These are phyloP conservation scores for Zaprionus bogoriensis DNA, from an alignment of 2,888 invertebrate genomes.

Conservation along the genomic window DNA sequence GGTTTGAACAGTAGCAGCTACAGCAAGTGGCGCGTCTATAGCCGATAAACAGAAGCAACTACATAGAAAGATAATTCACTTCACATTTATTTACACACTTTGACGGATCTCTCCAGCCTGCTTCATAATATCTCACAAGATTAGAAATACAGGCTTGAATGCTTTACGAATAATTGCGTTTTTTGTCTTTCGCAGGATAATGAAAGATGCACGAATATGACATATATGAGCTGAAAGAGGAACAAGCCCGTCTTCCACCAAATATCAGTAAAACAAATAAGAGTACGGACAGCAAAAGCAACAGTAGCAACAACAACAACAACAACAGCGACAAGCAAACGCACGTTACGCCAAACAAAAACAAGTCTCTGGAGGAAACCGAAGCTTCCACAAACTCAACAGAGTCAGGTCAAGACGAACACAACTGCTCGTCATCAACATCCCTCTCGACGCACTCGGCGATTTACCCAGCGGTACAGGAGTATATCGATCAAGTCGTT, in stretches of 20 bases:
- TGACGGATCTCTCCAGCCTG: not conserved
- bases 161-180: slow-evolving; percentile 1
- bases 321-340: not conserved
- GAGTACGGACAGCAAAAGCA: slow-evolving; percentile 23
- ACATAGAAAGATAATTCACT: not conserved
- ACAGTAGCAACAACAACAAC: slow-evolving; percentile 22
- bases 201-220: slow-evolving; percentile 83
- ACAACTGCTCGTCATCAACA: not conserved
- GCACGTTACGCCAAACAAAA: not conserved
- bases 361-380: not conserved
- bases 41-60: no score
- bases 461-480: slow-evolving; percentile 35
- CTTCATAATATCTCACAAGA: no score
- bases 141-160: no score
- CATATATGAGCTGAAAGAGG: slow-evolving; percentile 79
- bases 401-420: not conserved
- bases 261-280: slow-evolving; percentile 29
- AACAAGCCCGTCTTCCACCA: slow-evolving; percentile 79
- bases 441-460: not conserved
- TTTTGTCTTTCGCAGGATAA: slow-evolving; percentile 66
- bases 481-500: slow-evolving; percentile 37
- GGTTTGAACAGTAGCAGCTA: no score
- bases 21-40: no score
- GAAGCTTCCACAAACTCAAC: slow-evolving; percentile 23
- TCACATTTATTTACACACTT: not conserved